A percentile compares a stretch with the other conserved stretches of the same genome.
Evolutionary conservation across 2,888 invertebrate genomes (phyloP).

Genomic region (Eupithecia abbreviata): DNA sequence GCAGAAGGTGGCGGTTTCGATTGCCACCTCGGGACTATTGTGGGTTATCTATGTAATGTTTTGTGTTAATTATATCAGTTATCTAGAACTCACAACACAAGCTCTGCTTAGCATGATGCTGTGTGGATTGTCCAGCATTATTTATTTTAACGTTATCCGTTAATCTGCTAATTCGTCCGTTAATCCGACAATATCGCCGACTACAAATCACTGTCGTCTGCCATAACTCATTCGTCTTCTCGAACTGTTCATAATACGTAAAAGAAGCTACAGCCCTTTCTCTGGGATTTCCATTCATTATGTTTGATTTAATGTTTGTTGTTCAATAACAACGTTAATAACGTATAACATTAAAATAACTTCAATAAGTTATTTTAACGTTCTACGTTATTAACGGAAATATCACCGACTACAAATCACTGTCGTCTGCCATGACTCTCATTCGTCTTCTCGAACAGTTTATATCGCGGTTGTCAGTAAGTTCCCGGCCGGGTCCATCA

Average conservation of each 20-base stretch:
- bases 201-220: neutral
- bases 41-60: too few species aligned
- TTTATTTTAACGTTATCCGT: neutral
- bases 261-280: too few species aligned
- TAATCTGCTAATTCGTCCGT: neutral
- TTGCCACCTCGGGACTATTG: too few species aligned
- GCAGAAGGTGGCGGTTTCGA: too few species aligned
- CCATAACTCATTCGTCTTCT: neutral
- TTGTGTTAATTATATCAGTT: too few species aligned
- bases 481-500: conserved; percentile 7
- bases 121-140: too few species aligned
- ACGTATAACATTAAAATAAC: too few species aligned
- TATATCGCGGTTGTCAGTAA: conserved; percentile 6
- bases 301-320: too few species aligned
- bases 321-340: too few species aligned
- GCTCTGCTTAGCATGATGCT: too few species aligned
- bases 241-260: neutral
- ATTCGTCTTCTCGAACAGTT: neutral
- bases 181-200: neutral
- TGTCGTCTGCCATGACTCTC: neutral
- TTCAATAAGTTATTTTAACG: neutral
- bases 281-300: too few species aligned
- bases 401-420: neutral
- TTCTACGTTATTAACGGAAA: neutral
- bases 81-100: too few species aligned